Evolutionary conservation across 2,113 vertebrate species (phyloP).

Genomic region (Ciconia boyciana): DNA sequence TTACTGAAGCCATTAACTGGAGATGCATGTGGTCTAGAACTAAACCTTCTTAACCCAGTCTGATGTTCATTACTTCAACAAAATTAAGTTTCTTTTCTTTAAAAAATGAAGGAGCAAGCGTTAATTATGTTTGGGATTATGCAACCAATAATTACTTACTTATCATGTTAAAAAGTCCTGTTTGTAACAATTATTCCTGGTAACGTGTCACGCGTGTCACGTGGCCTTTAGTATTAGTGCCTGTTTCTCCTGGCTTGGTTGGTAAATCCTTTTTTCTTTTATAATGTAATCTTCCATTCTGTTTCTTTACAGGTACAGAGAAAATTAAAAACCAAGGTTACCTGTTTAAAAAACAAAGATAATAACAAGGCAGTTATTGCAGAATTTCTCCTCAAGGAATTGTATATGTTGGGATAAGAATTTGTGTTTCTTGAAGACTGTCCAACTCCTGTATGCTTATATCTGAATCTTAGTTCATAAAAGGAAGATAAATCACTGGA

Average conservation of each 20-base stretch:
- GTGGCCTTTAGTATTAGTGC: background rate
- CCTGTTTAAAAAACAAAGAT: background rate
- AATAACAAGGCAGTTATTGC: background rate
- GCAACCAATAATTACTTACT: background rate
- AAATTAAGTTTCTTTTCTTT: background rate
- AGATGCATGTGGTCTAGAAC: background rate
- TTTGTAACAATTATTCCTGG: background rate
- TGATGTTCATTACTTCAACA: background rate
- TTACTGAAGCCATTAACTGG: background rate
- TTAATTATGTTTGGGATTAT: background rate
- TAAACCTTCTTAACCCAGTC: background rate
- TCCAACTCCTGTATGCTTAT: background rate
- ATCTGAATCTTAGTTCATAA: background rate
- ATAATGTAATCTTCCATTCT: background rate
- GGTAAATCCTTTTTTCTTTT: background rate
- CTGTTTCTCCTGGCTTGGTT: background rate
- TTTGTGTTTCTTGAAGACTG: background rate
- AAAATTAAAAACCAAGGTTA: background rate
- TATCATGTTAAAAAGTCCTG: background rate
- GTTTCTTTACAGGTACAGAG: background rate
- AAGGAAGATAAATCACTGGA: background rate
- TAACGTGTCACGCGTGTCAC: fast-evolving
- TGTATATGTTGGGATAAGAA: background rate
- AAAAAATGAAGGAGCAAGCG: background rate
- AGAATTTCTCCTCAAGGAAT: background rate